phyloP scores from a whole-genome alignment of 2,113 vertebrate genomes.

The Zingel zingel region DNA sequence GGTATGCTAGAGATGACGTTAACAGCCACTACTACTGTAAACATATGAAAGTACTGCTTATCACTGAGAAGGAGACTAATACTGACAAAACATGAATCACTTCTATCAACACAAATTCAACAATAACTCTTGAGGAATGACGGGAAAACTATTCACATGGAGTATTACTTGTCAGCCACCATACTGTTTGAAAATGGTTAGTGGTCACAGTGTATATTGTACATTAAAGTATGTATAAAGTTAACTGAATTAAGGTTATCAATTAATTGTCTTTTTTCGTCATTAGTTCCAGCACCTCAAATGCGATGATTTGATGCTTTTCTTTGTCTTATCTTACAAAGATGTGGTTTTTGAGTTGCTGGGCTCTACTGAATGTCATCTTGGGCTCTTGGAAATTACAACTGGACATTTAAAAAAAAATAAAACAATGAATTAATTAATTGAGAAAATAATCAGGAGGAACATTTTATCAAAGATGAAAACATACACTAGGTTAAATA shows the following conservation, averaged over 20 bases:
- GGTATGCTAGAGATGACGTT: slow-evolving; percentile 43
- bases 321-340: neutral
- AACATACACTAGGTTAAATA: neutral
- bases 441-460: neutral
- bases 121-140: neutral
- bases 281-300: neutral
- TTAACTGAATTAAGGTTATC: neutral
- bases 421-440: neutral
- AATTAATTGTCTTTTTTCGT: neutral
- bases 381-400: neutral
- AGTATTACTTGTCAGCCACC: neutral
- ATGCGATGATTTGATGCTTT: neutral
- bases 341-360: neutral
- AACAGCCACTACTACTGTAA: slow-evolving; percentile 17
- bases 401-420: neutral
- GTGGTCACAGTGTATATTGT: neutral
- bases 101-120: neutral
- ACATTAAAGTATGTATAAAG: neutral
- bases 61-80: neutral
- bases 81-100: neutral
- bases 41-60: slow-evolving; percentile 1
- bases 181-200: neutral
- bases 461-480: neutral
- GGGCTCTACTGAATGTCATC: neutral
- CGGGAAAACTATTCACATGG: neutral